phyloP scores from a whole-genome alignment of 2,113 vertebrate genomes.

The Bufo bufo region DNA sequence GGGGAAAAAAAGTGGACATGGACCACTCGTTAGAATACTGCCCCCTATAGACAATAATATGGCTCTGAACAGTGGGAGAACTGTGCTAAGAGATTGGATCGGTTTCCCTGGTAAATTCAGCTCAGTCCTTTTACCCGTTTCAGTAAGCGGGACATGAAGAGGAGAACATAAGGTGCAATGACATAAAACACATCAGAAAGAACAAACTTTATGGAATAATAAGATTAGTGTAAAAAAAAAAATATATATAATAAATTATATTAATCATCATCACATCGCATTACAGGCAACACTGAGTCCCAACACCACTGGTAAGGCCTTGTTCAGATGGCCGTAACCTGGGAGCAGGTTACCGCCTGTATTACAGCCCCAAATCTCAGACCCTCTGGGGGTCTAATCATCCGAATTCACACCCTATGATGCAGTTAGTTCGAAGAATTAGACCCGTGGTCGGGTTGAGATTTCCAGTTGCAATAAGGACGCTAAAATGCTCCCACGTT shows the following conservation, averaged over 20 bases:
- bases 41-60: background rate
- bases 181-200: background rate
- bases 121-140: background rate
- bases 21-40: background rate
- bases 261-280: background rate
- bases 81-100: no score
- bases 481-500: no score
- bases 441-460: no score
- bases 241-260: no score
- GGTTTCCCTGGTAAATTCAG: background rate
- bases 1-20: no score
- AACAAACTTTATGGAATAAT: background rate
- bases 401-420: no score
- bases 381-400: no score
- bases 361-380: no score
- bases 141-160: background rate
- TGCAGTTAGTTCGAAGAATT: no score
- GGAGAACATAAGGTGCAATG: background rate
- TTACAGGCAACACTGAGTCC: constrained; percentile 16
- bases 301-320: background rate
- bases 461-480: no score
- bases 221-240: constrained; percentile 4
- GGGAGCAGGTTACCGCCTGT: no score
- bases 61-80: background rate
- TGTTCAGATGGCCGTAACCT: no score